Evolutionary conservation across 2,888 invertebrate genomes (phyloP), one percentile per base, ranked within the genome.

Genomic region (Ommatoiulus sabulosus): DNA sequence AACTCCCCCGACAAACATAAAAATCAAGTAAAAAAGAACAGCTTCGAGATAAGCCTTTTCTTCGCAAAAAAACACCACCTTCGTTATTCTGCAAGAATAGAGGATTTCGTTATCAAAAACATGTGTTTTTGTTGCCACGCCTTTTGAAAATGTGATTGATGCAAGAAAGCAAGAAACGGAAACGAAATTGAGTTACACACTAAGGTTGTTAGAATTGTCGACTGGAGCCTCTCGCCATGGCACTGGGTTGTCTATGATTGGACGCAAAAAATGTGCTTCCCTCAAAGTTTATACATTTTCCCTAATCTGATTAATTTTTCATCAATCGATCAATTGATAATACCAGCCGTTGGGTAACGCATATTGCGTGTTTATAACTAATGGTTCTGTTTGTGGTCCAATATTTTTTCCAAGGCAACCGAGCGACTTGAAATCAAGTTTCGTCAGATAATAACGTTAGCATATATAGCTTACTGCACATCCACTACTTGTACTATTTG

Each of bases 51-150:
- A 57, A 57, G 57, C 15, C 57, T 57, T 17, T 57, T 57, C 57
- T 17, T 57, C 17, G 17, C 17, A 7, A 57, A 57, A 57, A 57
- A 48, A 48, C 3, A 48, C 48, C 57, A 57, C 1, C 57, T 57
- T 46, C 12, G 46, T 46, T 57, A 57, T 57, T 57, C 17, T 17
- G 17, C 17, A 57, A 57, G 57, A 57, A 57, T 57, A 57, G 57
- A 57, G 48, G 48, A 48, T 57, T 12, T 57, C 57, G 57, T 57
- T 57, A 57, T 57, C 57, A 57, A 17, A 17, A 57, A 57, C 57
- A 57, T 57, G 17, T 57, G 57, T 57, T 57, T 57, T 57, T 57
- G 57, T 57, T 57, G 57, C 57, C 57, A 57, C 57, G 57, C 57
- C 57, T 57, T 15, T 57, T 57, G 57, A 57, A 57, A 57, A 57